Evolutionary conservation across 1,140 invertebrate species (phyloP), one percentile per base, ranked within the genome.

Genomic region (Drosophila chauvacae): DNA sequence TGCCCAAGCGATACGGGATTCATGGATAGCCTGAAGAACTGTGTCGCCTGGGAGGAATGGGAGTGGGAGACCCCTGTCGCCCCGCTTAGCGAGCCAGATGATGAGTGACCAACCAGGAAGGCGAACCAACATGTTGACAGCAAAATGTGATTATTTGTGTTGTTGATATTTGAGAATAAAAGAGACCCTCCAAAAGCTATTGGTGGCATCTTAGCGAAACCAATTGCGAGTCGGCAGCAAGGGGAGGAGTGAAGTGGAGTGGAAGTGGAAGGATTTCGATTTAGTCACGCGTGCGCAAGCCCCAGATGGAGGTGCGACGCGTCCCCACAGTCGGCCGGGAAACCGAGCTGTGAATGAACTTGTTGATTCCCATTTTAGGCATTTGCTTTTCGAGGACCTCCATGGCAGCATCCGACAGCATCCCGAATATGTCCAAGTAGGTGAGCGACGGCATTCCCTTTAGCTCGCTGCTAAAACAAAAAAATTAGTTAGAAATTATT

Each of bases 281-380:
- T 69, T 77, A 97, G 93, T 98, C 97, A 91, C 97, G 94, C 41
- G 97, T 97, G 72, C 96, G 93, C 7, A 97, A 93, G 3, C 96
- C 96, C 97, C 97, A 98, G 84, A 98, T 96, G 30, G 97, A 97
- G 1, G 97, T 97, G 80, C 97, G 94, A 77, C 96, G 93, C 14
- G 96, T 95, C 2, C 97, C 97, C 13, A 98, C 97, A 1, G 97
- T 98, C 0, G 97, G 97, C 37, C 97, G 93, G 1, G 97, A 97
- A 26, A 98, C 95, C 3, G 96, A 96, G 77, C 97, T 94, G 77
- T 94, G 94, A 77, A 94, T 94, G 53, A 94, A 94, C 64, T 94
- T 93, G 85, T 94, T 94, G 61, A 94, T 86, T 20, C 93, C 93
- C 51, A 94, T 92, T 28, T 92, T 77, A 57, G 94, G 92, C 93